These are phyloP conservation scores for Platycheirus rosarum DNA, from an alignment of 2,888 invertebrate species.

Conservation along the genomic window DNA sequence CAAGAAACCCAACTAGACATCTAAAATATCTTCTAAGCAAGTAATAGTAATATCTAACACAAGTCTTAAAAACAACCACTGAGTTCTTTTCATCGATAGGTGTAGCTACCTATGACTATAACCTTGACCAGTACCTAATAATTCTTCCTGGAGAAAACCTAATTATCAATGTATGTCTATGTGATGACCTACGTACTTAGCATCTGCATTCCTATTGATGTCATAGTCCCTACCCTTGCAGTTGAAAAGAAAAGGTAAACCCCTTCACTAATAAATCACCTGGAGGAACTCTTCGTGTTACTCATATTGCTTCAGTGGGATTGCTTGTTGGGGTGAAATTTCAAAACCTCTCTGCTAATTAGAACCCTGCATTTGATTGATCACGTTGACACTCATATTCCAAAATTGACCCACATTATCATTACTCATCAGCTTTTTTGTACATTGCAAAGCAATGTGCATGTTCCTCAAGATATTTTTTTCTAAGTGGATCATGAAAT, in stretches of 20 bases:
- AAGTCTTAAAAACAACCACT: too few species aligned
- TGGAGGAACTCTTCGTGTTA: constrained; percentile 42
- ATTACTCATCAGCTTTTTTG: constrained; percentile 11
- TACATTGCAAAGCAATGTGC: constrained; percentile 1
- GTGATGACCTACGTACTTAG: too few species aligned
- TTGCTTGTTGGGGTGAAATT: constrained; percentile 20
- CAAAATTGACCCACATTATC: constrained; percentile 61
- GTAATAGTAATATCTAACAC: too few species aligned
- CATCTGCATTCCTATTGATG: constrained; percentile 25
- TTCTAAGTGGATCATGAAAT: too few species aligned
- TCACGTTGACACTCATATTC: constrained; percentile 33
- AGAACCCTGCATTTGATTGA: constrained; percentile 50
- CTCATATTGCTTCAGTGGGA: constrained; percentile 22
- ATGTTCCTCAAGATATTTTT: too few species aligned
- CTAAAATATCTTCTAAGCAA: too few species aligned
- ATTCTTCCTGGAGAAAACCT: too few species aligned
- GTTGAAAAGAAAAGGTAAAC: constrained; percentile 27
- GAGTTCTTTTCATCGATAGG: too few species aligned
- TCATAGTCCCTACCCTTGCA: constrained; percentile 5
- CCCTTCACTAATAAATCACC: constrained; percentile 65
- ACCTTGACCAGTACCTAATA: too few species aligned
- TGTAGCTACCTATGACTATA: too few species aligned
- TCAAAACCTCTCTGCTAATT: not conserved
- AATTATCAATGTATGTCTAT: too few species aligned
- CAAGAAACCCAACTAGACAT: too few species aligned